Percentiles rank a stretch among this genome's conserved stretches.
phyloP scores from a whole-genome alignment of 2,797 vertebrate genomes.

The Pseudomugil tenellus region DNA sequence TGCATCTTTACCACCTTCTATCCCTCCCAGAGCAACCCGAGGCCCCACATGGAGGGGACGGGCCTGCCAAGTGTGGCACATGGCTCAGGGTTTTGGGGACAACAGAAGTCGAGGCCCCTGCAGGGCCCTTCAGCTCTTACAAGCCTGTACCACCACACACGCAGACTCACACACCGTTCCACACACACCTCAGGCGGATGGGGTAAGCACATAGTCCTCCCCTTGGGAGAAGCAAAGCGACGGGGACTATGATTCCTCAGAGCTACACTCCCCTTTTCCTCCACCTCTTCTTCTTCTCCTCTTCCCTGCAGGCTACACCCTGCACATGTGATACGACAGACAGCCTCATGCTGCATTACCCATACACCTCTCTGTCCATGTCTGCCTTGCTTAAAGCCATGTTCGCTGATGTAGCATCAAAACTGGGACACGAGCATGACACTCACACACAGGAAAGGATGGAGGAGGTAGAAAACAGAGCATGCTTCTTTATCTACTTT shows the following conservation, averaged over 20 bases:
- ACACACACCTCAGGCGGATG: conserved; percentile 58
- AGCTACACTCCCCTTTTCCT: conserved; percentile 62
- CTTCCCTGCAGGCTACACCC: conserved; percentile 60
- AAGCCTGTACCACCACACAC: conserved; percentile 30
- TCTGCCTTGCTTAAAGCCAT: conserved; percentile 61
- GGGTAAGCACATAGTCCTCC: conserved; percentile 61
- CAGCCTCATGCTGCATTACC: conserved; percentile 74
- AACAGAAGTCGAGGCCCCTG: conserved; percentile 72
- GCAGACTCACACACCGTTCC: conserved; percentile 13
- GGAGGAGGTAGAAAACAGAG: conserved; percentile 12
- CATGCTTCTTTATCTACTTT: background rate
- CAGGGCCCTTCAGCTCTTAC: conserved; percentile 68
- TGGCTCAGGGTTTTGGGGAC: conserved; percentile 71
- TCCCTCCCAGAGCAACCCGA: conserved; percentile 47
- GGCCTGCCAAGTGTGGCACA: conserved; percentile 70
- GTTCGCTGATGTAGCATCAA: conserved; percentile 61
- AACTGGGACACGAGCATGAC: conserved; percentile 68
- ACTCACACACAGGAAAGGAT: conserved; percentile 18
- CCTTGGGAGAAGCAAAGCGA: conserved; percentile 63
- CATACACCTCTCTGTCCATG: conserved; percentile 72
- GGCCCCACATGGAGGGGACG: conserved; percentile 64
- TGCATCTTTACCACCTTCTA: conserved; percentile 32
- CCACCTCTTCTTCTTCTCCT: conserved; percentile 49
- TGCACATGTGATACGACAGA: conserved; percentile 75
- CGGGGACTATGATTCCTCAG: conserved; percentile 67